Conservation (phyloP, 1,140 invertebrate species). For the Dufourea novaeangliae region DNA sequence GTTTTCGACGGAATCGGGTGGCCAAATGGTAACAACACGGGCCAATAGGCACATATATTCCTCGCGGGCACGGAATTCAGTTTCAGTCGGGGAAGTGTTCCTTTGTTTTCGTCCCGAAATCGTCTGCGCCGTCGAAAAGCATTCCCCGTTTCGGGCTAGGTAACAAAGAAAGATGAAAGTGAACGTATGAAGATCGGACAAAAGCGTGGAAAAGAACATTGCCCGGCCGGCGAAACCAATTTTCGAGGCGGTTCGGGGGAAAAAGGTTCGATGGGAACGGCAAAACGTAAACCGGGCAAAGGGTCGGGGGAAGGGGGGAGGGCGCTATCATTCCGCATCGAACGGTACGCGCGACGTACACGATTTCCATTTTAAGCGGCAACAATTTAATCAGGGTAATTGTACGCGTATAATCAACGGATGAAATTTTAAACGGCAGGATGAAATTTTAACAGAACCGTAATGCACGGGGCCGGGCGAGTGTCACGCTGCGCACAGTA, state of each 20-base stretch:
- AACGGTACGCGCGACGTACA: slow-evolving; percentile 1
- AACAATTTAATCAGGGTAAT: slow-evolving; percentile 30
- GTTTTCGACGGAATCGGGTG: neutral
- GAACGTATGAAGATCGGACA: neutral
- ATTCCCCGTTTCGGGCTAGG: slow-evolving; percentile 8
- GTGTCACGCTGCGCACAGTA: neutral
- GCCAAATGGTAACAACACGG: too few species aligned
- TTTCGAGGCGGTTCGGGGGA: slow-evolving; percentile 37
- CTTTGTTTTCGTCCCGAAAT: slow-evolving; percentile 40
- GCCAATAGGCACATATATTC: too few species aligned
- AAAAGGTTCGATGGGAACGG: slow-evolving; percentile 31
- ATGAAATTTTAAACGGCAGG: slow-evolving; percentile 9
- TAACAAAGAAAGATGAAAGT: slow-evolving; percentile 33
- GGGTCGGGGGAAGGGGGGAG: too few species aligned
- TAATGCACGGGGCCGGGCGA: neutral
- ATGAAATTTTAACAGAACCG: slow-evolving; percentile 1
- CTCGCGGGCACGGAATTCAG: slow-evolving; percentile 5
- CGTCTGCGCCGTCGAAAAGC: slow-evolving; percentile 26
- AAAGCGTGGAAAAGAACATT: slow-evolving; percentile 20
- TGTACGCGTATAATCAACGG: slow-evolving; percentile 25
- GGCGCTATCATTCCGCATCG: neutral
- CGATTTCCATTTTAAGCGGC: slow-evolving; percentile 39
- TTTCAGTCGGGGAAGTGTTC: slow-evolving; percentile 12
- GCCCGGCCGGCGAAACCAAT: neutral
- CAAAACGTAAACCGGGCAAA: neutral